Base-by-base conservation (phyloP, 2,797 vertebrate species). In the Spinibarbus caldwelli region DNA sequence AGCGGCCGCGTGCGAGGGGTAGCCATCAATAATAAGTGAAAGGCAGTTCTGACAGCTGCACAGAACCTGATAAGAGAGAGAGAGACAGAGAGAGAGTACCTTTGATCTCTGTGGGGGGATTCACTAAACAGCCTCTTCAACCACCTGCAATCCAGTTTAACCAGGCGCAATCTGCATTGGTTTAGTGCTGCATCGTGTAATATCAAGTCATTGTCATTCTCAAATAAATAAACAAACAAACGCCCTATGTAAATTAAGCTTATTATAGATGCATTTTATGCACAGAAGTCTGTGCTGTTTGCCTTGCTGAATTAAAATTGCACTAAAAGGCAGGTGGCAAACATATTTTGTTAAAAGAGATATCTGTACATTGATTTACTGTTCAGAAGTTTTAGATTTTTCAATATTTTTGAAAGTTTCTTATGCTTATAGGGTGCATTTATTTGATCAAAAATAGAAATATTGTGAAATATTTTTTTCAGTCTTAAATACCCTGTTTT, bases 1-100 rank as follows among this genome's bases (percentile, higher is more conserved):
- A 66, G n/a, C 41, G 36, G 49, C 49, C 34, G 49, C 5, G 11
- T 21, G 77, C 43, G 47, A 57, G 36, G 52, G 52, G 52, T 62
- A 80, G 78, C 76, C 85, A 80, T 86, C 85, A 85, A 85, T 88
- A 88, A 86, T 80, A 84, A 88, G 86, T 87, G 78, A 88, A 82
- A 71, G 82, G 80, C 64, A 86, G 71, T 59, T 45, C 66, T 88
- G 79, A 86, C 88, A 87, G 85, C 85, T 86, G 85, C 72, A 85
- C 54, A 86, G 84, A 78, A 36, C 54, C 86, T 75, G 86, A 88
- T 88, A 88, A 85, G 64, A 68, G 82, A 71, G 12, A 54, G 64
- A 67, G 34, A 36, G 70, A 73, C 21, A 26, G 12, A 73, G 71
- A 73, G 73, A 76, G 73, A 54, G 19, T 34, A 29, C 14, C 41